Percentiles rank a stretch among this genome's conserved stretches.
These are phyloP conservation scores for Tetropium fuscum DNA, from an alignment of 2,888 invertebrate genomes.

Conservation along the genomic window DNA sequence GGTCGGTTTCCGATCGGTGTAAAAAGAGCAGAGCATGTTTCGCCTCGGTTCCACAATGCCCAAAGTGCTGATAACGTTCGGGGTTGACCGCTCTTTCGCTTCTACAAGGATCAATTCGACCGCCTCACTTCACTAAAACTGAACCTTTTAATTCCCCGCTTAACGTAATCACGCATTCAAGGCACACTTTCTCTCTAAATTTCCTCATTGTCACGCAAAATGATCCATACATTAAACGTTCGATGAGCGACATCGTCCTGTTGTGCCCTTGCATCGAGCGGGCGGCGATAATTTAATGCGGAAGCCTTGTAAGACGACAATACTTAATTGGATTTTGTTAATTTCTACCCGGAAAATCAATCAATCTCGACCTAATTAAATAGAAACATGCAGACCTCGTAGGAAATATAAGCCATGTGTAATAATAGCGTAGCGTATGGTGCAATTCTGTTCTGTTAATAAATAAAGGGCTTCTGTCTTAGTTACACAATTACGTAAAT, in stretches of 20 bases:
- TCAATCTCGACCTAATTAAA: slow-evolving; percentile 42
- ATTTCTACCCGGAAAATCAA: slow-evolving; percentile 42
- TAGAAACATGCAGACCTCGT: slow-evolving; percentile 29
- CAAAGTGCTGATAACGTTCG: slow-evolving; percentile 44
- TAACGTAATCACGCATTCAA: slow-evolving; percentile 52
- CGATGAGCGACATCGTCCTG: background rate
- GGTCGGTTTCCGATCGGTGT: slow-evolving; percentile 1
- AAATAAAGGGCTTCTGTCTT: slow-evolving; percentile 22
- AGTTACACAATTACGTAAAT: slow-evolving; percentile 9
- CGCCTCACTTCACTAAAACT: slow-evolving; percentile 50
- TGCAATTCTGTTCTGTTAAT: slow-evolving; percentile 11
- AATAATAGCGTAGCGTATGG: slow-evolving; percentile 7
- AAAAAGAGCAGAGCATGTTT: slow-evolving; percentile 8
- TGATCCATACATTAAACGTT: slow-evolving; percentile 41
- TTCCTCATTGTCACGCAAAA: slow-evolving; percentile 50
- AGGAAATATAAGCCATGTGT: slow-evolving; percentile 20
- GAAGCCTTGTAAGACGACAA: slow-evolving; percentile 43
- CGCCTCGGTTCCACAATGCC: slow-evolving; percentile 32
- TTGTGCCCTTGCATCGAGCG: background rate
- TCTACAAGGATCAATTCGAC: slow-evolving; percentile 48
- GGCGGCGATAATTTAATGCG: slow-evolving; percentile 34
- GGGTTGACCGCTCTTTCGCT: slow-evolving; percentile 41
- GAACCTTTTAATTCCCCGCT: slow-evolving; percentile 52
- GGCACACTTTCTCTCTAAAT: slow-evolving; percentile 50
- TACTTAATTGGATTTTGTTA: slow-evolving; percentile 52